Base-by-base conservation (phyloP, 1,140 invertebrate species). In the Aphaenogaster rudis region DNA sequence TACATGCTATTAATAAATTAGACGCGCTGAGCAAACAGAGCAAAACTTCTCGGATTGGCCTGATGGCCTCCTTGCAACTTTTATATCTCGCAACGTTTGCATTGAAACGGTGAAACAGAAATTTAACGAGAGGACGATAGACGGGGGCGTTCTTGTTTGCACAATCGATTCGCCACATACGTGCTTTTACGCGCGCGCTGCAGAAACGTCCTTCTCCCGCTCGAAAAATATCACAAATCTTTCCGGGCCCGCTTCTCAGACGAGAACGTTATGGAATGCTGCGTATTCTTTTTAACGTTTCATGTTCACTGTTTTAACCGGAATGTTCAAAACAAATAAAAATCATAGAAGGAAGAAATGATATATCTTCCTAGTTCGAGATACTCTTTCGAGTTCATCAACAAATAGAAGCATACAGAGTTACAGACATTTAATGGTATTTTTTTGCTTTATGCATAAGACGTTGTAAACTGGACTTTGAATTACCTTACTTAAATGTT, bases 121-220 rank as follows among this genome's bases (percentile, higher is more conserved):
- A 90, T 90, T 87, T 90, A 90, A 90, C 89, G 89, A 87, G 89
- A 90, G 86, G 67, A 87, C 88, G 88, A 76, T 57, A 87, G 64
- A 84, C 66, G 71, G 59, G 82, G 79, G 69, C 88, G 86, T 39
- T 88, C 86, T 67, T 93, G 92, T 93, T 93, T 93, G 92, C 88
- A 90, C 91, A 92, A 93, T 93, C 92, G 92, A 93, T 92, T 92
- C 71, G 80, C 54, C 86, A 80, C 89, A 81, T 90, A 89, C 88
- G 86, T 89, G 91, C 88, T 93, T 93, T 92, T 91, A 92, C 89
- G 92, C 86, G 74, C 86, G 50, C 78, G 84, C 17, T 80, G 52
- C 42, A 74, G 66, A 33, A 86, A 64, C 74, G 54, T 64, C 78
- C 86, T 90, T 80, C 28, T 28, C 33, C 59, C 50, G 52, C 50